Evolutionary conservation across 2,113 vertebrate species (phyloP).

Genomic region (Sebastes fasciatus): DNA sequence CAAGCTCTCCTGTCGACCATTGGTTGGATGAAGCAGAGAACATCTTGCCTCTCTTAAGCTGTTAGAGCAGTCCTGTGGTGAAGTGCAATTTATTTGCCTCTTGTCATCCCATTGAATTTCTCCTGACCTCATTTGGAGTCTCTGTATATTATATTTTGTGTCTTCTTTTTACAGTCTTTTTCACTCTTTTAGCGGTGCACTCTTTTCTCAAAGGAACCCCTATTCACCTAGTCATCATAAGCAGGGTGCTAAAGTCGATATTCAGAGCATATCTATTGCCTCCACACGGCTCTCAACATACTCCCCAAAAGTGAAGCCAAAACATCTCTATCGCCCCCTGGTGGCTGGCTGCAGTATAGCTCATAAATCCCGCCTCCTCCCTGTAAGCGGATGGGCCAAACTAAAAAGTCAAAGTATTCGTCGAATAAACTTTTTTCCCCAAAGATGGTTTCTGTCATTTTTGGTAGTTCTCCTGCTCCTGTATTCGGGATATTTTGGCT

Average conservation of each 20-base stretch:
- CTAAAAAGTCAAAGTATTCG: too few species aligned
- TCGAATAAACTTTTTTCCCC: too few species aligned
- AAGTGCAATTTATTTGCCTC: slow-evolving; percentile 59
- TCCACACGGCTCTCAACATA: not conserved
- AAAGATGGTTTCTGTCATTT: too few species aligned
- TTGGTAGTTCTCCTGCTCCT: too few species aligned
- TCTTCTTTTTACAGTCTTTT: not conserved
- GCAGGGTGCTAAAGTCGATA: not conserved
- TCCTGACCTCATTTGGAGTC: slow-evolving; percentile 30
- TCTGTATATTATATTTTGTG: slow-evolving; percentile 6
- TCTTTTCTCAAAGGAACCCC: slow-evolving; percentile 27
- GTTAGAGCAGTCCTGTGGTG: slow-evolving; percentile 8
- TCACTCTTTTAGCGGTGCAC: not conserved
- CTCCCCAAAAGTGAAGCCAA: too few species aligned
- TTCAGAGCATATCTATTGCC: not conserved
- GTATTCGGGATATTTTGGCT: too few species aligned
- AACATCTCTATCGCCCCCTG: too few species aligned
- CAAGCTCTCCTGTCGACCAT: slow-evolving; percentile 43
- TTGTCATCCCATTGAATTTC: slow-evolving; percentile 40
- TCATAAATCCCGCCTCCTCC: too few species aligned
- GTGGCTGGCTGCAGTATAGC: too few species aligned
- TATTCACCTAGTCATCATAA: not conserved
- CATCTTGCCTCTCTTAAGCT: slow-evolving; percentile 52
- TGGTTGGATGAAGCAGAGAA: slow-evolving; percentile 47
- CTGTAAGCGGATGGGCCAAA: too few species aligned